Conservation (phyloP, 2,888 invertebrate species). For the Eugnorisma glareosa region DNA sequence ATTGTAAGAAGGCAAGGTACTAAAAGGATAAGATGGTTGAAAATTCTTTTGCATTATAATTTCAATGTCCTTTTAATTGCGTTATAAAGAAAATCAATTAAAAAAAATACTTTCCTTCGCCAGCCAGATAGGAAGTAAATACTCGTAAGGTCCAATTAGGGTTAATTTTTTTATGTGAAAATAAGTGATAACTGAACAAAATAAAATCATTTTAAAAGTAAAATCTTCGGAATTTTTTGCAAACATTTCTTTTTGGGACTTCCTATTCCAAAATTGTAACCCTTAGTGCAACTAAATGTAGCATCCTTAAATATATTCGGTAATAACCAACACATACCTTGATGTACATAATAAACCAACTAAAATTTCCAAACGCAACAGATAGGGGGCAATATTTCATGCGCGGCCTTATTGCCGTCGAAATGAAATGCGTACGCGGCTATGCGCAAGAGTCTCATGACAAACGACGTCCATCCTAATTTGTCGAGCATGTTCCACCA, state of each 20-base stretch:
- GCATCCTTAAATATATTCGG: neutral
- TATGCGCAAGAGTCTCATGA: conserved; percentile 72
- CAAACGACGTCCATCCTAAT: conserved; percentile 85
- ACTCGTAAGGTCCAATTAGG: too few relatives aligned
- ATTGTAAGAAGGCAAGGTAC: neutral
- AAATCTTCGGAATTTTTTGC: neutral
- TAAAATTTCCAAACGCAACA: conserved; percentile 55
- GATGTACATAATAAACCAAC: conserved; percentile 28
- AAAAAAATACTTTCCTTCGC: neutral
- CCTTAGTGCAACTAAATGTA: neutral
- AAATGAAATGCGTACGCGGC: conserved; percentile 76
- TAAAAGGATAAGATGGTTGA: neutral
- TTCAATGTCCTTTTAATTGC: neutral
- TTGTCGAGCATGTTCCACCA: conserved; percentile 81
- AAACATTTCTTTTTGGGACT: neutral
- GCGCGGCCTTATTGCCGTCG: conserved; percentile 72
- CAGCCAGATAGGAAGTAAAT: neutral
- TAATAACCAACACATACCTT: conserved; percentile 15
- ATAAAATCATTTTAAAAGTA: neutral
- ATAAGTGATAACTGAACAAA: neutral
- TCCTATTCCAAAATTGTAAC: neutral
- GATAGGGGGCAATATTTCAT: conserved; percentile 76
- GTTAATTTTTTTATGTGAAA: neutral
- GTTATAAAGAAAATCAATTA: too few relatives aligned
- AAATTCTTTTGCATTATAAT: neutral